Percentiles rank a stretch among this genome's conserved stretches.
These are phyloP conservation scores for Motacilla alba DNA, from an alignment of 2,113 vertebrate genomes.

Conservation along the genomic window DNA sequence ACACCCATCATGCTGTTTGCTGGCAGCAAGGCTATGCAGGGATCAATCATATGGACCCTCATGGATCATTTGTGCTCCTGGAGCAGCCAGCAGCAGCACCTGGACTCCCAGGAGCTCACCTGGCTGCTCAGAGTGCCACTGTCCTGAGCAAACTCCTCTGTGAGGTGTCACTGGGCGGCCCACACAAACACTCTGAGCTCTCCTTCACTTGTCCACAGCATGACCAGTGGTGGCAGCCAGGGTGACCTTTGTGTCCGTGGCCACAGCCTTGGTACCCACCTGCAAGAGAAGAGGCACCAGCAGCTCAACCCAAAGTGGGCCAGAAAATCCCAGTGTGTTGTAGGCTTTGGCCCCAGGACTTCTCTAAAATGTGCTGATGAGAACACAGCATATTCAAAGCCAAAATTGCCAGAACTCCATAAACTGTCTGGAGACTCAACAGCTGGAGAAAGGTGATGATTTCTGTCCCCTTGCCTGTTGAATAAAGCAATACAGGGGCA, in stretches of 20 bases:
- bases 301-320: background rate
- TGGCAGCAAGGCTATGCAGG: background rate
- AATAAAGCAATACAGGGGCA: background rate
- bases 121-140: conserved; percentile 79
- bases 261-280: conserved; percentile 95
- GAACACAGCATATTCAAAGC: background rate
- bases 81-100: background rate
- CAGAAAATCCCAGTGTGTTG: background rate
- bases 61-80: background rate
- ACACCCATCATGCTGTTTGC: background rate
- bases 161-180: background rate
- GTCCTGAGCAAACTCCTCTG: conserved; percentile 77
- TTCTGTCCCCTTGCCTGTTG: background rate
- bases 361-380: background rate
- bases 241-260: conserved; percentile 90
- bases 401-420: background rate
- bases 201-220: conserved; percentile 86
- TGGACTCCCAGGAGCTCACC: background rate
- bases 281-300: conserved; percentile 41
- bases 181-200: conserved; percentile 77
- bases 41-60: rapidly evolving
- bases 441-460: background rate
- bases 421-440: background rate
- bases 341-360: background rate
- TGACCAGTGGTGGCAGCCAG: conserved; percentile 89